Evolutionary conservation across 2,113 vertebrate genomes (phyloP), one percentile per base, ranked within the genome.

Genomic region (Ictalurus furcatus): DNA sequence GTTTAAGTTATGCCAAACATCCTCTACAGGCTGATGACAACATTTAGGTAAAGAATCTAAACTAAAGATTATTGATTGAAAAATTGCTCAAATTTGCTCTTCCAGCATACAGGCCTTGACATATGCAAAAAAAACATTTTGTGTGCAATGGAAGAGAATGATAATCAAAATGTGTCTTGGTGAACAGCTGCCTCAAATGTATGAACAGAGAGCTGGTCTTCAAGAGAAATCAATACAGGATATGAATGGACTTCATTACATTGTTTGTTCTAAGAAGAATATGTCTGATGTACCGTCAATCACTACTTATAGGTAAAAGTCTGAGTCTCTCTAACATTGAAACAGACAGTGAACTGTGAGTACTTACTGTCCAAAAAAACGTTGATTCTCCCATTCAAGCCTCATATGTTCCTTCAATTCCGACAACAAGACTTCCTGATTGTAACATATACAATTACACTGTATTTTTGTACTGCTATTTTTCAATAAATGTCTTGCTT

Each of bases 31-130:
- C 54, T 96, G 95, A 97, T 94, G 95, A 94, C 92, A 96, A 96
- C 96, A 94, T 93, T 94, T 96, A 93, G 91, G 94, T 94, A 96
- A 96, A 94, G 93, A 94, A 96, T 9, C 4, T 96, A 95, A 96
- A 95, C 94, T 95, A 92, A 92, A 94, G 88, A 90, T 90, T 95
- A 96, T 96, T 95, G 96, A 97, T 96, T 95, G 93, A 94, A 92
- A 92, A 67, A 93, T 94, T 93, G 94, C 95, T 94, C 93, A 93
- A 92, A 93, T 88, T 86, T 91, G 91, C 91, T 92, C 91, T 93
- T 92, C 71, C 80, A 85, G 79, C 71, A 85, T 58, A 73, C 21
- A 56, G 81, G 63, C 61, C 44, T n/a, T 65, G 54, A 61, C 37
- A 76, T 59, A 40, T 52, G 61, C 4, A 23, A 59, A 30, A 17